phyloP scores from a whole-genome alignment of 2,888 invertebrate genomes.

The Metacarcinus magister region DNA sequence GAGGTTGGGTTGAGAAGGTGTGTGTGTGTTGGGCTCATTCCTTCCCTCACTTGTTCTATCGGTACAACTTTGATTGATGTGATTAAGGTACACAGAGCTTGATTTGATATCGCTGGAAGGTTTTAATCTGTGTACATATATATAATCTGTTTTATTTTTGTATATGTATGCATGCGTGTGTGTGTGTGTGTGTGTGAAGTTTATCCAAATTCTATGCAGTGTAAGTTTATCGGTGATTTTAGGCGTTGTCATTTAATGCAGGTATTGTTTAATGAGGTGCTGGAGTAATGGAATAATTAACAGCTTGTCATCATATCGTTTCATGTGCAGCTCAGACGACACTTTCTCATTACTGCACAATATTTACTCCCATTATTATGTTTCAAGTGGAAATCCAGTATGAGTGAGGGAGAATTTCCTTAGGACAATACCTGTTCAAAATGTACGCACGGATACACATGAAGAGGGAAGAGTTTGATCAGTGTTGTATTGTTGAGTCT shows the following conservation, averaged over 20 bases:
- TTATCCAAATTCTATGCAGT: not conserved
- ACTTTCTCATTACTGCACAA: not conserved
- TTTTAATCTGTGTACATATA: constrained; percentile 3
- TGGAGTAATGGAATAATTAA: not conserved
- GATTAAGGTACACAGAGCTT: not conserved
- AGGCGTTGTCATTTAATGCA: not conserved
- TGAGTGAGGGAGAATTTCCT: not conserved
- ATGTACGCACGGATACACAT: not conserved
- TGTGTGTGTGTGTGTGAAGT: not conserved
- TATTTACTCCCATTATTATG: not conserved
- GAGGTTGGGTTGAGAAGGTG: not conserved
- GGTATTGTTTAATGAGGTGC: not conserved
- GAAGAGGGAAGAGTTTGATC: not conserved
- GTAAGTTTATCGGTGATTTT: not conserved
- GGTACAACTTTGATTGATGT: not conserved
- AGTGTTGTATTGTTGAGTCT: not conserved
- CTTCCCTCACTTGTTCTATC: not conserved
- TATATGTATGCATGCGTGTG: not conserved
- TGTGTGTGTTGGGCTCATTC: not conserved
- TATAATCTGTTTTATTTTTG: constrained; percentile 49
- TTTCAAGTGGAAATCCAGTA: not conserved
- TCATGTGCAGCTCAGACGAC: not conserved
- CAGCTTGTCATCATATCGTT: not conserved
- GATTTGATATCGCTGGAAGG: not conserved
- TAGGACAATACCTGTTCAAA: not conserved